Base-by-base conservation (phyloP, 1,140 invertebrate species). In the Hycleus cichorii region DNA sequence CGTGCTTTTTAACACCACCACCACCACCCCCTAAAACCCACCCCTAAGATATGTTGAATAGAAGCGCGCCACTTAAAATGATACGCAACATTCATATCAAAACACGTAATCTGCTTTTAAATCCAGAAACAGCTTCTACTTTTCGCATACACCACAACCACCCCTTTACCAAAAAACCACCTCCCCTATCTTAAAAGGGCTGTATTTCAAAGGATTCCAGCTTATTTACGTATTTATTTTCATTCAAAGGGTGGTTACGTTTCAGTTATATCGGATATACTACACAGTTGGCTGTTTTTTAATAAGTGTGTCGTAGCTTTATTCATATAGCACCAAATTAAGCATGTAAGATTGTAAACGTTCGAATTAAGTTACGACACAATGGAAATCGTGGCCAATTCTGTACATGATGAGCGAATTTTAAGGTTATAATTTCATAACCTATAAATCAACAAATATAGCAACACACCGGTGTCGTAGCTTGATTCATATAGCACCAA, bases 191-290 rank as follows among this genome's bases (percentile, higher is more conserved):
- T 49, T 57, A 53, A 61, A 53, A 49, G 45, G 57, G 59, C 57
- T 57, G 59, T 53, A 51, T 57, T 57, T 57, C 55, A 61, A 61
- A 61, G 59, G 59, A 61, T 57, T 61, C 59, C 38, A 40, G 59
- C 59, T 61, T 61, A 61, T 57, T 61, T 53, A 12, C 43, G 59
- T 61, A 61, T 61, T 61, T 61, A 61, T 61, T 61, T 57, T 57
- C 59, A 61, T 61, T 61, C 54, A 7, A 32, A 32, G 32, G 32
- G 32, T 32, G 32, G 32, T 32, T 57, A 43, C 46, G 26, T 40
- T 26, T 27, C 48, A 39, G 51, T 50, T 49, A 47, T 57, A 42
- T 12, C 50, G 54, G 47, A 18, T 49, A 61, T 47, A 48, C 57
- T 57, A 49, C 42, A 32, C 40, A 49, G 4, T 32, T 32, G 4